These are phyloP conservation scores for Pachyramphus minor DNA, from an alignment of 2,113 vertebrate genomes.

Conservation along the genomic window DNA sequence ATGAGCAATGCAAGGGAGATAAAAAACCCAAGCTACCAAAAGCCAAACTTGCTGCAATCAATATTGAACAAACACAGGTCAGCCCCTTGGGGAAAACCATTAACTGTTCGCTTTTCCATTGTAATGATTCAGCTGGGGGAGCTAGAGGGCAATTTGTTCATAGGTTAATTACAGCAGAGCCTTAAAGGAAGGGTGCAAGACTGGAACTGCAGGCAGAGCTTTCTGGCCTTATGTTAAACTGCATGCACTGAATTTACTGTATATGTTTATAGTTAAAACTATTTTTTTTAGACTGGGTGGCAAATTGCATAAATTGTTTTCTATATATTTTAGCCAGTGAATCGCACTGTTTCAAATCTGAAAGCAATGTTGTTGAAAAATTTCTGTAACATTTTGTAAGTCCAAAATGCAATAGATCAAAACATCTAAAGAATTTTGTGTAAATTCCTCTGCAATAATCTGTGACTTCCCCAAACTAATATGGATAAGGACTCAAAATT, in stretches of 20 bases:
- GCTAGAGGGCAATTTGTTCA: constrained; percentile 60
- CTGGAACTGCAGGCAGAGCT: neutral
- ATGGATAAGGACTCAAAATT: neutral
- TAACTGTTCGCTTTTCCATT: neutral
- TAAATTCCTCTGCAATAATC: neutral
- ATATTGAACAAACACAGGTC: neutral
- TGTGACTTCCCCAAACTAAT: neutral
- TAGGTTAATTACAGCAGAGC: neutral
- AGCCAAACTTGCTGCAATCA: neutral
- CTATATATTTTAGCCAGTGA: neutral
- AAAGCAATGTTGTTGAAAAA: neutral
- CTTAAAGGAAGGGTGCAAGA: neutral
- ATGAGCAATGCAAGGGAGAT: neutral
- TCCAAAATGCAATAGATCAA: neutral
- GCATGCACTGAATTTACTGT: neutral
- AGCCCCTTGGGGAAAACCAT: neutral
- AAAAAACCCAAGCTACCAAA: neutral
- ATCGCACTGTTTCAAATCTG: neutral
- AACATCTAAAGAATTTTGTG: neutral
- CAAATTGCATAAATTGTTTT: neutral
- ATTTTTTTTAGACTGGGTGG: neutral
- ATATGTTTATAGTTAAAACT: neutral
- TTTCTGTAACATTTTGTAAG: neutral
- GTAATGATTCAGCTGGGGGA: constrained; percentile 57
- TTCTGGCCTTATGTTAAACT: neutral